phyloP scores from a whole-genome alignment of 1,140 invertebrate species.

The Pseudomyrmex flavicornis region DNA sequence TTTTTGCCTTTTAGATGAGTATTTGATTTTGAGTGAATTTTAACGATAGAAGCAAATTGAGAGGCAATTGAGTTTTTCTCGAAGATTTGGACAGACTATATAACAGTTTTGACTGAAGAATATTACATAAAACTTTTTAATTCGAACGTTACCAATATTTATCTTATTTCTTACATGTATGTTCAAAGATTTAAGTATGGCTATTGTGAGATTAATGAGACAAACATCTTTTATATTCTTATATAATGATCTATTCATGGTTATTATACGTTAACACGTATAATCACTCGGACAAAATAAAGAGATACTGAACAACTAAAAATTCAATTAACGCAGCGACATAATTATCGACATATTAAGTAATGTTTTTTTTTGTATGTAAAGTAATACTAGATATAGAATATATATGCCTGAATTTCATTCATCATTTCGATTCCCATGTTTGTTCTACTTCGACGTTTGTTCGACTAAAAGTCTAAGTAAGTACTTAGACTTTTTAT shows the following conservation, averaged over 20 bases:
- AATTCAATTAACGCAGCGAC: conserved; percentile 36
- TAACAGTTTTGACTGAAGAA: not conserved
- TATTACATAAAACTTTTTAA: conserved; percentile 6
- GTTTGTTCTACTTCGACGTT: not conserved
- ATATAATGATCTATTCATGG: conserved; percentile 4
- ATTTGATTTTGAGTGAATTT: conserved; percentile 10
- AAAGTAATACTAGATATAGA: too few relatives aligned
- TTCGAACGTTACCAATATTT: not conserved
- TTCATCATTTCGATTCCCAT: conserved; percentile 13
- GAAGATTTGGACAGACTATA: not conserved
- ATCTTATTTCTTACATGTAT: not conserved
- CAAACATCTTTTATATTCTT: not conserved
- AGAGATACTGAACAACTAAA: conserved; percentile 13
- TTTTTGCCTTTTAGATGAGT: conserved; percentile 12
- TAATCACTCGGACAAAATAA: not conserved
- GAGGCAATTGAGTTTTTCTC: not conserved
- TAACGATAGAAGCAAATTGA: conserved; percentile 30
- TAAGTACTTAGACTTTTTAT: not conserved
- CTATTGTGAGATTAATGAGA: not conserved
- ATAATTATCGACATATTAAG: not conserved
- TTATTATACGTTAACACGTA: not conserved
- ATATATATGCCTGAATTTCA: conserved; percentile 27
- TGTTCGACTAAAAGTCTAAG: too few relatives aligned
- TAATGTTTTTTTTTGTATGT: not conserved
- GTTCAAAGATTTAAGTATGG: not conserved